Evolutionary conservation across 2,888 invertebrate genomes (phyloP), one percentile per base, ranked within the genome.

Genomic region (Eupeodes luniger): DNA sequence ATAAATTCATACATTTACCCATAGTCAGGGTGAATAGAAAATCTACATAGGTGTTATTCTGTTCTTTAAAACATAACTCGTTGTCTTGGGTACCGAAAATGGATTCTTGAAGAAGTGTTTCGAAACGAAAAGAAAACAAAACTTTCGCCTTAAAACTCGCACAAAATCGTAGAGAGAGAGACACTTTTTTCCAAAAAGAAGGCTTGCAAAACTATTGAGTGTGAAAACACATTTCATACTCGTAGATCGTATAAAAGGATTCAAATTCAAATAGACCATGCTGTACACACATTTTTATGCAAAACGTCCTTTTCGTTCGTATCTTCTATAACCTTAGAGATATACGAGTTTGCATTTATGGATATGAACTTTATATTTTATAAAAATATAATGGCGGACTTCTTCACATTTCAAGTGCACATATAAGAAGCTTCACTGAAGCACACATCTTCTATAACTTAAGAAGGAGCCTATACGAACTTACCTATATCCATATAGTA

Each of bases 201-300:
- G 67, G 19, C 57, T 14, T 75, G 61, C 75, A 53, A 66, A 59
- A 64, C 64, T 64, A 66, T 66, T 82, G 82, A 83, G 72, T 78
- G 72, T 59, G 72, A 67, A 72, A 83, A 74, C 51, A 67, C 72
- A 83, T 78, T 59, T 72, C 57, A 72, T 72, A 81, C 4, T 19
- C 19, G 19, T 19, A 19, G 19, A 19, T 19, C 19, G 19, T 19
- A 19, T 5, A 62, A 70, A 82, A 64, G 64, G 19, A 77, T 77
- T 83, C 14, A n/a, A 72, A 19, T 66, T 55, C n/a, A 66, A 77
- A 12, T n/a, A 51, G 27, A 16, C 47, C 34, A 66, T 40, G 3
- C 5, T 64, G 44, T 16, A 57, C 57, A 57, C 57, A 57, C 19
- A 27, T 19, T 19, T 47, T 47, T 55, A 27, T 57, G 57, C 27